A percentile compares a stretch with the other conserved stretches of the same genome.
Evolutionary conservation across 1,140 invertebrate species (phyloP).

Genomic region (Pinna nobilis): DNA sequence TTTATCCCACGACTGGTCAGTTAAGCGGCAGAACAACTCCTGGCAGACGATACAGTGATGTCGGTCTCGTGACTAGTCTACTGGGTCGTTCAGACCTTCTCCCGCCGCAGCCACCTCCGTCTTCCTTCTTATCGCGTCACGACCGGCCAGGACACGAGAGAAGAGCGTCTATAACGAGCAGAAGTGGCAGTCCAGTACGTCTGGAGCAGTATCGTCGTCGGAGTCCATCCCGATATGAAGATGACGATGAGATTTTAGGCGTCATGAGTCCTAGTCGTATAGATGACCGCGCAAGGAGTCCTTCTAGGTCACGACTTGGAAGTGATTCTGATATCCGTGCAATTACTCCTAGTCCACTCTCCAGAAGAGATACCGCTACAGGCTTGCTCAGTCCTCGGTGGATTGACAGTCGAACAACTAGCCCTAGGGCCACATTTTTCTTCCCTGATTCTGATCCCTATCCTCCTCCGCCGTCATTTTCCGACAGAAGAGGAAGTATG

Average conservation of each 20-base stretch:
- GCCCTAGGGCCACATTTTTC: conserved; percentile 61
- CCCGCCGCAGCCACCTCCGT: conserved; percentile 6
- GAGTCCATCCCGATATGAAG: conserved; percentile 62
- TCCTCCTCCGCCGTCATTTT: conserved; percentile 37
- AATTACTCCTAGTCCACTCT: conserved; percentile 54
- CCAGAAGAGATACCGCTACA: conserved; percentile 53
- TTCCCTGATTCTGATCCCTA: conserved; percentile 65
- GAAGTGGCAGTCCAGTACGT: conserved; percentile 58
- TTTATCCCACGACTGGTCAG: conserved; percentile 14
- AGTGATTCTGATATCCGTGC: conserved; percentile 65
- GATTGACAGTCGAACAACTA: conserved; percentile 60
- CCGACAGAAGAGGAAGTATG: conserved; percentile 14
- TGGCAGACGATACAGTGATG: conserved; percentile 45
- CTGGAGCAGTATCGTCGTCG: conserved; percentile 50
- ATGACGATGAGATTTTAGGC: conserved; percentile 57
- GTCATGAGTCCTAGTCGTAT: conserved; percentile 54
- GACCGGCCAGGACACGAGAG: no score
- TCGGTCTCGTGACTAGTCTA: conserved; percentile 44
- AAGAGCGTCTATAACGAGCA: conserved; percentile 42
- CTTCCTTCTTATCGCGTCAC: conserved; percentile 14
- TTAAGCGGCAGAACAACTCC: conserved; percentile 33
- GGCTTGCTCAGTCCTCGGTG: conserved; percentile 64
- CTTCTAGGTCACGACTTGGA: conserved; percentile 61
- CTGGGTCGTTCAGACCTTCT: conserved; percentile 35
- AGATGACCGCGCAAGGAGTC: conserved; percentile 61